A percentile compares a stretch with the other conserved stretches of the same genome.
phyloP scores from a whole-genome alignment of 2,797 vertebrate species.

The Hyperoplus immaculatus region DNA sequence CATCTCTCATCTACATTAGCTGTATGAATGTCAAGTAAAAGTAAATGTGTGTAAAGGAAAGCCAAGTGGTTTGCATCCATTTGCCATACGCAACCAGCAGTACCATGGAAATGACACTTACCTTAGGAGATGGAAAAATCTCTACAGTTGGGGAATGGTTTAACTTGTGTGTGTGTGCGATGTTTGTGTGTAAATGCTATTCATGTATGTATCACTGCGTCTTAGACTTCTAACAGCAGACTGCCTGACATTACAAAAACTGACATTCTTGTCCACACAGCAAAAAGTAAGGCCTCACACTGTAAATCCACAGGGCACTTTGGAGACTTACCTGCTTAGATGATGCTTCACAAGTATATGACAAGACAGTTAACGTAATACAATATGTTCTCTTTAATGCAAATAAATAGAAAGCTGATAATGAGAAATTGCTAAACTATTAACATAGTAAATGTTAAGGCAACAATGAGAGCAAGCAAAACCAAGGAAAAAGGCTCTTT shows the following conservation, averaged over 20 bases:
- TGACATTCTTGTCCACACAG: not conserved
- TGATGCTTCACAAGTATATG: constrained; percentile 66
- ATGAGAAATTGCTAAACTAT: constrained; percentile 16
- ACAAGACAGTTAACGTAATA: constrained; percentile 57
- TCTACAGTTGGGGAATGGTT: constrained; percentile 21
- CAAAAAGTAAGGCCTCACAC: not conserved
- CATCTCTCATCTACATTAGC: not conserved
- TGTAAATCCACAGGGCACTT: constrained; percentile 14
- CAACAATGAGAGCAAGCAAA: constrained; percentile 50
- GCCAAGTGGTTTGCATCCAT: constrained; percentile 24
- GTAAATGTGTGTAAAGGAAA: constrained; percentile 25
- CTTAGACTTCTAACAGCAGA: constrained; percentile 9
- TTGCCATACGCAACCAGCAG: constrained; percentile 17
- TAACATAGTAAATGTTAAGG: constrained; percentile 37
- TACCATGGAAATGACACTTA: constrained; percentile 73
- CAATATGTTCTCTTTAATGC: constrained; percentile 15
- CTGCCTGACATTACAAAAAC: not conserved
- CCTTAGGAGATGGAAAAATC: constrained; percentile 67
- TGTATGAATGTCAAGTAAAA: not conserved
- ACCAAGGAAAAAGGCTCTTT: constrained; percentile 42
- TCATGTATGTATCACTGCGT: constrained; percentile 17
- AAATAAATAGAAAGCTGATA: constrained; percentile 6
- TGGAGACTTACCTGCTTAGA: constrained; percentile 76
- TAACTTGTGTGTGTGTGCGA: constrained; percentile 15
- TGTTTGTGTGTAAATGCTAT: not conserved